Base-by-base conservation (phyloP, 2,113 vertebrate species). In the Casuarius casuarius region DNA sequence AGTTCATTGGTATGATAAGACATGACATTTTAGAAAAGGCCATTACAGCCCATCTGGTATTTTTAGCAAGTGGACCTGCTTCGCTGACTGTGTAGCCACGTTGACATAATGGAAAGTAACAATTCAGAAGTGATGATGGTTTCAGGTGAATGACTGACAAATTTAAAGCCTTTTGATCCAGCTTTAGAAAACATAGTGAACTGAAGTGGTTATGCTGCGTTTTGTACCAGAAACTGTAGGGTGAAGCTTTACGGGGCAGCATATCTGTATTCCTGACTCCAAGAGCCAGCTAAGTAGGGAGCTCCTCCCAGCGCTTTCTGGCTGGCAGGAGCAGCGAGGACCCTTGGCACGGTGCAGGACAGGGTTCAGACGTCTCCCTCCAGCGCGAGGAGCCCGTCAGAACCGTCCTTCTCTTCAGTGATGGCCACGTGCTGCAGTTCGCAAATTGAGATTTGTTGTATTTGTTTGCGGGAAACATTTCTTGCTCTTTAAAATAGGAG, bases 401-500 rank as follows among this genome's bases (percentile, higher is more conserved):
- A 72, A 76, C 26, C 6, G 40, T 56, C 46, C 35, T 61, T 62
- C 20, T 5, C 5, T 17, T 48, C 22, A n/a, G 1, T 13, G 38
- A 35, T 73, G 10, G 31, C 19, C 10, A 29, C 40, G 9, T 42
- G 49, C 40, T 4, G n/a, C 14, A 4, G 63, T 84, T 67, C 33
- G 68, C 31, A 56, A 61, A 10, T 11, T 38, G 58, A 65, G 25
- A 28, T 33, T 28, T 42, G 51, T 46, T 46, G 68, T 62, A 7
- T 23, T 52, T 54, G 26, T 61, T 66, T 9, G 14, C 35, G 15
- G 48, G 0, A 2, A 62, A 21, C 1, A 5, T 61, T 54, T 14
- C 22, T 83, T 67, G 9, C 0, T 7, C 1, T 0, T 49, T 74
- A 25, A n/a, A 48, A 11, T 8, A 2, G 13, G 44, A 49, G 35